phyloP scores from a whole-genome alignment of 2,888 invertebrate genomes.

The Morpho deidamia region DNA sequence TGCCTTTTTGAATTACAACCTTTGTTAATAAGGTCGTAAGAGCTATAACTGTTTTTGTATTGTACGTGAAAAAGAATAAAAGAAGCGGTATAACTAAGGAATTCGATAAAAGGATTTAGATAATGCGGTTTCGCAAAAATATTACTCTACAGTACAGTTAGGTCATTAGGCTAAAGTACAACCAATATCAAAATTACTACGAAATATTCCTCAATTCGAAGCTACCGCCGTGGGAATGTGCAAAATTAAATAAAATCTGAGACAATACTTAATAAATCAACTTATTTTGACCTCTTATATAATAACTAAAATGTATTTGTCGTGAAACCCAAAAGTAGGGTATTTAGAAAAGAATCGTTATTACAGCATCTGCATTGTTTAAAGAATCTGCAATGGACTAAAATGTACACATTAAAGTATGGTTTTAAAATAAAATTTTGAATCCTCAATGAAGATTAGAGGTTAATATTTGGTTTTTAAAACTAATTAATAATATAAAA shows the following conservation, averaged over 20 bases:
- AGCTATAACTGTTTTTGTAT: background rate
- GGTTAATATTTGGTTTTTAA: too few relatives aligned
- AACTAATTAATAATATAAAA: too few relatives aligned
- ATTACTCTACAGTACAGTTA: constrained; percentile 10
- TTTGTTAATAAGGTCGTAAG: background rate
- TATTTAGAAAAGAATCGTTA: too few relatives aligned
- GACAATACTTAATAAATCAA: too few relatives aligned
- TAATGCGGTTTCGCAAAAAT: constrained; percentile 13
- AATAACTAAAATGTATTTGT: too few relatives aligned
- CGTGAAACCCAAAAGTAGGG: too few relatives aligned
- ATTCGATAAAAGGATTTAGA: constrained; percentile 7
- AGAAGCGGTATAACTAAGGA: constrained; percentile 1
- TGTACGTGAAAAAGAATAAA: constrained; percentile 9
- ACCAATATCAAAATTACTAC: background rate
- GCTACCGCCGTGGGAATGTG: background rate
- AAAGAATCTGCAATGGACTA: too few relatives aligned
- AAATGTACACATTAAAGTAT: too few relatives aligned
- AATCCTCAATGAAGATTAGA: too few relatives aligned
- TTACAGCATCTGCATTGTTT: too few relatives aligned
- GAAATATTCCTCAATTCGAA: background rate
- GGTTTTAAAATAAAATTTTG: too few relatives aligned
- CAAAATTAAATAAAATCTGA: background rate
- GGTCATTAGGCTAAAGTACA: constrained; percentile 7
- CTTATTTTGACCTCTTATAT: too few relatives aligned
- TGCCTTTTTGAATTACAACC: background rate